These are phyloP conservation scores for Vombatus ursinus DNA, from an alignment of 2,113 vertebrate species.

Conservation along the genomic window DNA sequence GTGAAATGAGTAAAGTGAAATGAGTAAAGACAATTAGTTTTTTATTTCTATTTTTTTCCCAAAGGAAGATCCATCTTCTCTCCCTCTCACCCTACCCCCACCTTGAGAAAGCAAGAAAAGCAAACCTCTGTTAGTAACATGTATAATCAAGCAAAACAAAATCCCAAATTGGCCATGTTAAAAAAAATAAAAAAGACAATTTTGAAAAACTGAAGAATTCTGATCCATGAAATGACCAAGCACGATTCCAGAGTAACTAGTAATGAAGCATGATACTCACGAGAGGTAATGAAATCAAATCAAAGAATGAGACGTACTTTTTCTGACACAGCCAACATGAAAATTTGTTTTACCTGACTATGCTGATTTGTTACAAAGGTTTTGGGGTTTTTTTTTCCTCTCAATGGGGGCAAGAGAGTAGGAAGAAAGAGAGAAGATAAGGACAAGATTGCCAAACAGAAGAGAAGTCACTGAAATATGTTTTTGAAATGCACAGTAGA, in stretches of 20 bases:
- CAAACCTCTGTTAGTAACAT: not conserved
- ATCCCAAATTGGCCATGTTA: not conserved
- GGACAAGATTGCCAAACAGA: not conserved
- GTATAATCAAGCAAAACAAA: not conserved
- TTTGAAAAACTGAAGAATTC: not conserved
- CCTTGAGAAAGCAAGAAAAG: not conserved
- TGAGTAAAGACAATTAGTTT: not conserved
- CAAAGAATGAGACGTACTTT: not conserved
- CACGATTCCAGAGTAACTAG: not conserved
- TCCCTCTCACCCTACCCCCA: not conserved
- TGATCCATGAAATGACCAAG: not conserved
- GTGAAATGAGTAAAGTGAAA: no score
- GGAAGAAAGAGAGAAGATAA: not conserved
- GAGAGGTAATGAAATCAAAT: not conserved
- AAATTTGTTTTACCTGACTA: no score
- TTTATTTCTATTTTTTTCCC: not conserved
- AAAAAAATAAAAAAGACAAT: no score
- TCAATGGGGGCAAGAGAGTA: not conserved
- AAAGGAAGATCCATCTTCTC: not conserved
- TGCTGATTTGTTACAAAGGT: not conserved
- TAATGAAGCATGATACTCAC: not conserved
- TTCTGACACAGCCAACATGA: not conserved
- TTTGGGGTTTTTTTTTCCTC: not conserved
- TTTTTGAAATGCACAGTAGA: not conserved
- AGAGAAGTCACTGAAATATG: not conserved